Evolutionary conservation across 2,113 vertebrate species (phyloP), one percentile per base, ranked within the genome.

Genomic region (Nymphicus hollandicus): DNA sequence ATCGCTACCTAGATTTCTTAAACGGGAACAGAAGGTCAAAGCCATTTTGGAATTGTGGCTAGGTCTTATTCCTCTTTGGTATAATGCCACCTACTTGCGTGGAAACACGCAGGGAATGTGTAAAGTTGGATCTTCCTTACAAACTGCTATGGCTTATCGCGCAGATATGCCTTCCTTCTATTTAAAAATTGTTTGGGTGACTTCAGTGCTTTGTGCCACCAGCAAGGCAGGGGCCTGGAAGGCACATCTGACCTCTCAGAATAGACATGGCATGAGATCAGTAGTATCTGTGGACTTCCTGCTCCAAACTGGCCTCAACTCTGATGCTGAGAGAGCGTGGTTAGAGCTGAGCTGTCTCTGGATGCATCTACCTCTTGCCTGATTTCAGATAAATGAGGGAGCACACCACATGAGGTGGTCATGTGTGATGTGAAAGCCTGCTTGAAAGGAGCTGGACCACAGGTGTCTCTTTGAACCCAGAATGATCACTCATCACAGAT

Each of bases 141-240:
- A 73, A 93, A 88, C 70, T 89, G 43, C 76, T 80, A 17, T 71
- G 68, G 74, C 73, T 96, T 89, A 91, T 92, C 88, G 0, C 35
- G 19, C 55, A 97, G 91, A 92, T 96, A 91, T 33, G 92, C 56
- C 63, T 81, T 77, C 79, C 76, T 76, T 83, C 81, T 94, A 82
- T 93, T 90, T 95, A 91, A 95, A 96, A 96, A 88, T 60, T 22
- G 53, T 87, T 86, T 91, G 88, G 53, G 70, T 91, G 91, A 92
- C 63, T 91, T 64, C 85, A 84, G 88, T 43, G 44, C 61, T 91
- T 65, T 69, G 81, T 87, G 84, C 73, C 90, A 89, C 56, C 71
- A 60, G 65, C 0, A 0, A 87, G 61, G 52, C 53, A 5, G 60
- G 41, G 68, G 9, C 65, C 72, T 95, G 86, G 80, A 91, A 91